Conservation (phyloP, 2,888 invertebrate genomes). For the Hermodice carunculata region DNA sequence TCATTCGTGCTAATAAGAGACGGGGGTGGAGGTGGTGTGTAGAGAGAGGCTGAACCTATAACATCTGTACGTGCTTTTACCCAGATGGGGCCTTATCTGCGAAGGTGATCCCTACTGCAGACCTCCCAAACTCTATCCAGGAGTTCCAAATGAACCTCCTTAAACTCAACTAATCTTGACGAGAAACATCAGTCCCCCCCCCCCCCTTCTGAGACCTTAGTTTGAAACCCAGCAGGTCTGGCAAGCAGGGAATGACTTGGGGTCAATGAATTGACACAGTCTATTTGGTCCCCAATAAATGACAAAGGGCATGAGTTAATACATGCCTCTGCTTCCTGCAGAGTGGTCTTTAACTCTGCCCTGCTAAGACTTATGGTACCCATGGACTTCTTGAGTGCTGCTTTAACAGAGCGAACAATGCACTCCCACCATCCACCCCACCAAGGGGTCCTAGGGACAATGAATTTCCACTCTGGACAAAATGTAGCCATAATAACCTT, state of each 20-base stretch:
- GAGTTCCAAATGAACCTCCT: too few relatives aligned
- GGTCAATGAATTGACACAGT: background rate
- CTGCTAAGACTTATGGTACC: background rate
- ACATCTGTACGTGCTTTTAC: too few relatives aligned
- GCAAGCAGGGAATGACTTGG: background rate
- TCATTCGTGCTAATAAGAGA: too few relatives aligned
- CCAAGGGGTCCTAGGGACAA: slow-evolving; percentile 12
- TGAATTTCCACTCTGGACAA: slow-evolving; percentile 19
- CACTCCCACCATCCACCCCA: slow-evolving; percentile 32
- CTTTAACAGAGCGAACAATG: slow-evolving; percentile 9
- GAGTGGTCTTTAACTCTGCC: background rate
- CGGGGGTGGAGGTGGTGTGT: too few relatives aligned
- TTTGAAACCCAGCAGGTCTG: too few relatives aligned
- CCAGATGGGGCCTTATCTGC: too few relatives aligned
- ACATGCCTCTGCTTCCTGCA: background rate
- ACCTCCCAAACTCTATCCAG: too few relatives aligned
- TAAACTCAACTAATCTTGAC: too few relatives aligned
- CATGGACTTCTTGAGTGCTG: background rate
- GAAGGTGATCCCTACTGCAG: too few relatives aligned
- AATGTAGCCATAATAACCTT: background rate
- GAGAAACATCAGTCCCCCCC: too few relatives aligned
- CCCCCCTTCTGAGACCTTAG: too few relatives aligned
- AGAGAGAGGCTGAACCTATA: too few relatives aligned
- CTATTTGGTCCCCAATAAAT: background rate
- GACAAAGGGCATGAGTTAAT: background rate